Evolutionary conservation across 2,113 vertebrate species (phyloP), one percentile per base, ranked within the genome.

Genomic region (Fulmarus glacialis): DNA sequence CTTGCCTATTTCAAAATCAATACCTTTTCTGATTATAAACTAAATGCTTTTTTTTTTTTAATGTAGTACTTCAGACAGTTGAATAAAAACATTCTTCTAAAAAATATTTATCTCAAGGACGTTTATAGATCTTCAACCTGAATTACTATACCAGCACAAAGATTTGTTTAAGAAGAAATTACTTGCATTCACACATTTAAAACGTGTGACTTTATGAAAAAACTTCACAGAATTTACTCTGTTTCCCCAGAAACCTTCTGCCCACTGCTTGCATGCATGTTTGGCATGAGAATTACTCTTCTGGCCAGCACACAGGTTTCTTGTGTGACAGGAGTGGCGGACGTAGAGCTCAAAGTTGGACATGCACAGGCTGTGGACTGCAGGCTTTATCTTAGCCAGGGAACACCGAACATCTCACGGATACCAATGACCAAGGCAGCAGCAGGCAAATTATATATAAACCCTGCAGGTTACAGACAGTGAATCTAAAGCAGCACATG

Each of bases 361-460:
- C 18, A 55, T 3, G 3, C 17, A 58, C 22, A 17, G 32, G 26
- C 48, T 92, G 50, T 62, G 63, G 45, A 68, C 42, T 15, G n/a
- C 29, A 74, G 68, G 17, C 58, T 91, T 19, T 4, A 6, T 68
- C 48, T 87, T 88, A 92, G 45, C 79, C 84, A 89, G 32, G 45
- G 52, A 91, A 52, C 42, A 15, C 26, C 47, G 89, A 82, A 68
- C 32, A 58, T 59, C 80, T 93, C 70, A 40, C 62, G 86, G 91
- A 86, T 90, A 97, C 42, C 94, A 91, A 75, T 68, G 86, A 95
- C 64, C 24, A 36, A 75, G 62, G 29, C 48, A 85, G 78, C 93
- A 96, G 94, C 93, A 95, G 95, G 82, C 62, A 90, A 90, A 93
- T 89, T 82, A 88, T 80, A 79, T 81, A 91, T 68, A 93, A 94